Conservation (phyloP, 2,113 vertebrate genomes). For the Eurypyga helias region DNA sequence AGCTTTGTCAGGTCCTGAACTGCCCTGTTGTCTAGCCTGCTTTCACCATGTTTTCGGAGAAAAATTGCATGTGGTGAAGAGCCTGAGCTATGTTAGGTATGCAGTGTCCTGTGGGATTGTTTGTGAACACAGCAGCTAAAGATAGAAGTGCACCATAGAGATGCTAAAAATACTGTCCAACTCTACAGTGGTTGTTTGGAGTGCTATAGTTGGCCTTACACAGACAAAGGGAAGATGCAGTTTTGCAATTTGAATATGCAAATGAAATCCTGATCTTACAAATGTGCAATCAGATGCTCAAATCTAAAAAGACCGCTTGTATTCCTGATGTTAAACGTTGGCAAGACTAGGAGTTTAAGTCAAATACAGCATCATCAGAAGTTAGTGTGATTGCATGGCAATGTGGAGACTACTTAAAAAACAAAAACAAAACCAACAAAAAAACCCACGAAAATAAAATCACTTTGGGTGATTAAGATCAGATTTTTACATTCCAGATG, state of each 20-base stretch:
- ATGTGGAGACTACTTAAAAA: background rate
- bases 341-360: conserved; percentile 50
- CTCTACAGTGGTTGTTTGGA: conserved; percentile 31
- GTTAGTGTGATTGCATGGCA: conserved; percentile 7
- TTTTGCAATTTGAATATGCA: conserved; percentile 57
- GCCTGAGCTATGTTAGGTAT: conserved; percentile 46
- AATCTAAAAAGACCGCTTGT: conserved; percentile 39
- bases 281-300: conserved; percentile 49
- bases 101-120: conserved; percentile 59
- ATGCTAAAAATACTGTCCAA: conserved; percentile 68
- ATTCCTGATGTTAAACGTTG: conserved; percentile 33
- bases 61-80: conserved; percentile 9
- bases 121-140: conserved; percentile 59
- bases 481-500: conserved; percentile 28
- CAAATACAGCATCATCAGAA: conserved; percentile 33
- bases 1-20: background rate
- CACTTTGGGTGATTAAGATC: background rate
- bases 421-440: too few species aligned
- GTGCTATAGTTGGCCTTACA: background rate
- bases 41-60: background rate
- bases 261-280: conserved; percentile 51
- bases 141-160: conserved; percentile 56
- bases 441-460: background rate
- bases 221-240: conserved; percentile 53
- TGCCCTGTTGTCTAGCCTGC: background rate